phyloP scores from a whole-genome alignment of 2,113 vertebrate species.

The Dipodomys stephensi region DNA sequence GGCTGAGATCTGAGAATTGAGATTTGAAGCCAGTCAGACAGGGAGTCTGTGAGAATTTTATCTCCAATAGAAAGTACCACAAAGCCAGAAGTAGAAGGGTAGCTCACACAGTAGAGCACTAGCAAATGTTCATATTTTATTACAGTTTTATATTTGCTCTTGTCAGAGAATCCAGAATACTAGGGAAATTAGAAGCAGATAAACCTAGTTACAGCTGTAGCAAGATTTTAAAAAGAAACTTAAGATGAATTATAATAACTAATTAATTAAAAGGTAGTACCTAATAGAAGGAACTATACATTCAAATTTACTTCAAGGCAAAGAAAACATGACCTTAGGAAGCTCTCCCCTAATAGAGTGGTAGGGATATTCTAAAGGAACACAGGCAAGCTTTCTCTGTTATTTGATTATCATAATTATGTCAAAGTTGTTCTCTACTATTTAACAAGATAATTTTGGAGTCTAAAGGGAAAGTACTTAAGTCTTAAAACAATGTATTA shows the following conservation, averaged over 20 bases:
- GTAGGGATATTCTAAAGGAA: not conserved
- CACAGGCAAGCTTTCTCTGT: conserved; percentile 19
- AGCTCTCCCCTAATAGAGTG: not conserved
- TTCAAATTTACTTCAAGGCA: conserved; percentile 1
- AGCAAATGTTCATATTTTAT: conserved; percentile 11
- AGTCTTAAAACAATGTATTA: conserved; percentile 6
- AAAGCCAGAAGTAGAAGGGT: no score
- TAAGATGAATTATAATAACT: conserved; percentile 26
- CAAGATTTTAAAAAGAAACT: conserved; percentile 27
- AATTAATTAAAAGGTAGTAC: not conserved
- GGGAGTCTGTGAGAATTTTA: not conserved
- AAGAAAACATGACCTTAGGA: not conserved
- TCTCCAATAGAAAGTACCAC: no score
- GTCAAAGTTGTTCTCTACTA: conserved; percentile 11
- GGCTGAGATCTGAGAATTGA: not conserved
- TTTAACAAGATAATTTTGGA: conserved; percentile 33
- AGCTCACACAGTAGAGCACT: no score
- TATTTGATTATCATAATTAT: conserved; percentile 11
- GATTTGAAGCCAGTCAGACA: not conserved
- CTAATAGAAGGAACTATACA: conserved; percentile 31
- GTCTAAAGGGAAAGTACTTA: not conserved
- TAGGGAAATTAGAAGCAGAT: conserved; percentile 20
- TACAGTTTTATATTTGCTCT: not conserved
- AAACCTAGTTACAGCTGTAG: conserved; percentile 14
- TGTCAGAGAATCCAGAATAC: not conserved